phyloP scores from a whole-genome alignment of 2,888 invertebrate genomes.

The Drosophila merina region DNA sequence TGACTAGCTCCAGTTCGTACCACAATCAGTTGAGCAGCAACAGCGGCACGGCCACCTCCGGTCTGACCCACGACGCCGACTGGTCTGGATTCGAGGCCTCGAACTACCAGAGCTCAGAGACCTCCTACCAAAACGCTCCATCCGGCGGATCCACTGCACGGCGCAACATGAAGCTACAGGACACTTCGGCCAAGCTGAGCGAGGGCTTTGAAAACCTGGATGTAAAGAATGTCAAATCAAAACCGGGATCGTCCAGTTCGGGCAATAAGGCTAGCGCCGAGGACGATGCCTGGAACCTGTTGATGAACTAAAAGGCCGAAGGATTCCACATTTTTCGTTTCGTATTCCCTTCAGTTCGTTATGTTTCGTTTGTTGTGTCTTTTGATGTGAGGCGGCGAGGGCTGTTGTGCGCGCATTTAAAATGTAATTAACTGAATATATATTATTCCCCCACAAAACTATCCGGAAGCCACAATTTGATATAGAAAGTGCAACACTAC shows the following conservation, averaged over 20 bases:
- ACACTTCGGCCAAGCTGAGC: conserved; percentile 75
- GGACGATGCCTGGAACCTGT: conserved; percentile 87
- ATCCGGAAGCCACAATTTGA: conserved; percentile 34
- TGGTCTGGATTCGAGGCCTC: conserved; percentile 83
- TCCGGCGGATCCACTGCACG: conserved; percentile 59
- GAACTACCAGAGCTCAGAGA: conserved; percentile 79
- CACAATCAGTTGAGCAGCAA: conserved; percentile 70
- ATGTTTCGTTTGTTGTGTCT: conserved; percentile 50
- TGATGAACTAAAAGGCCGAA: conserved; percentile 85
- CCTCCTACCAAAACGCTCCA: conserved; percentile 79
- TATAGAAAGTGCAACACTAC: conserved; percentile 41
- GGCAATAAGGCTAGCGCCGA: conserved; percentile 84
- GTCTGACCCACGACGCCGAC: conserved; percentile 76
- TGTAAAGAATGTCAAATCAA: conserved; percentile 81
- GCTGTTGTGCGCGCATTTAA: conserved; percentile 69
- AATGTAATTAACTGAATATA: conserved; percentile 59
- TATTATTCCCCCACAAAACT: conserved; percentile 21
- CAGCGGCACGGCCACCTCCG: conserved; percentile 49
- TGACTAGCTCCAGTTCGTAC: conserved; percentile 78
- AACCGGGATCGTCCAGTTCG: conserved; percentile 40
- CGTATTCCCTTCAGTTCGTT: conserved; percentile 31
- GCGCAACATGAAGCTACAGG: conserved; percentile 77
- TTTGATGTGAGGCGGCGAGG: conserved; percentile 43
- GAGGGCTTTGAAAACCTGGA: conserved; percentile 82
- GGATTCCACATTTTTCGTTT: conserved; percentile 30